Base-by-base conservation (phyloP, 1,140 invertebrate species). In the Drosophila cardini region DNA sequence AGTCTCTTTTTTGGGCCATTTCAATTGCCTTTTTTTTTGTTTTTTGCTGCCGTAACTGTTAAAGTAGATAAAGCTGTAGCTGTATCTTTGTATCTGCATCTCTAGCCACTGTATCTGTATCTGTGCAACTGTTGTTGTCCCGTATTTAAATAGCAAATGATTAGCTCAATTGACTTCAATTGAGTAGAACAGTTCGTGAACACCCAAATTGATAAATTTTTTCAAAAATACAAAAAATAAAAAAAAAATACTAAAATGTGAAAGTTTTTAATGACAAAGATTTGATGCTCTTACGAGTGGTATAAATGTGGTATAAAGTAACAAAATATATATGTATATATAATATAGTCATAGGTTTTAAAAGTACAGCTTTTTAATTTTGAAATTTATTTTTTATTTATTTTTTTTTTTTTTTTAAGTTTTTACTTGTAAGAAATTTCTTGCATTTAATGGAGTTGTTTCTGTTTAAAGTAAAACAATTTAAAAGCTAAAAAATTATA, bases 121-220 rank as follows among this genome's bases (percentile, higher is more conserved):
- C 55, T 57, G 62, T 52, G 71, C 58, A 60, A 46, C 70, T 46
- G 50, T 76, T 84, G 75, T 55, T 77, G 79, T 65, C 76, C 77
- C 77, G 78, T 75, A 86, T 85, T 86, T 85, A 86, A 81, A 85
- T 85, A 78, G 77, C 81, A 71, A 85, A 87, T 86, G 78, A 86
- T 86, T 86, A 82, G 82, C 82, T 86, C 82, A 86, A 86, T 86
- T 86, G 82, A 79, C 75, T 86, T 87, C 82, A 86, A 86, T 86
- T 86, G 82, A 70, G 53, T 70, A 21, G 61, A 57, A 43, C 53
- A 52, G 60, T 61, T 67, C 45, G 53, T 72, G 69, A 67, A 67
- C 79, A 52, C 72, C 77, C 80, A 73, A 76, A 83, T 78, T 81
- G 52, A 55, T 69, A 58, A 48, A 48, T 40, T 50, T 60, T 70